Base-by-base conservation (phyloP, 2,113 vertebrate species). In the Mystacornis crossleyi region DNA sequence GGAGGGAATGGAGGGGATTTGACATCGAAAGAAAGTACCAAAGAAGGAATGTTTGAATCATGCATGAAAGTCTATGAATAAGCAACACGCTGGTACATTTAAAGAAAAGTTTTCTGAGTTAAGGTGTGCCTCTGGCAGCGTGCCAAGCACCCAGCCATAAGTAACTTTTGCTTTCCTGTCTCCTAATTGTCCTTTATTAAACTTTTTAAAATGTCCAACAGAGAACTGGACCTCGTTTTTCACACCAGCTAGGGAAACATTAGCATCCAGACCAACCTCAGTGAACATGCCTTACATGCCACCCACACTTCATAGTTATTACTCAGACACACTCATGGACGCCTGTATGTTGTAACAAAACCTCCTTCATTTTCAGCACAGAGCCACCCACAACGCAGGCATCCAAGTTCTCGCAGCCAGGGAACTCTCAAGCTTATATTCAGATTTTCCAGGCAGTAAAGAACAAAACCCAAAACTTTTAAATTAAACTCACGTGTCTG, bases 231-330 rank as follows among this genome's bases (percentile, higher is more conserved):
- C n/a, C n/a, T n/a, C n/a, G n/a, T n/a, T n/a, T n/a, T n/a, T n/a
- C n/a, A n/a, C n/a, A n/a, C n/a, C 62, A 72, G 72, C 66, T 50
- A 84, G 60, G 81, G 72, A 50, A 94, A 61, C 4, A 47, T 58
- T 77, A 90, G 73, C 36, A 86, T 89, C 58, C 73, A 94, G 94
- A 96, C 72, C 79, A 94, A 89, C 80, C 38, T 93, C 86, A 70
- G 47, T 70, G 82, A 91, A 48, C 47, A 38, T 64, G 74, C 81
- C 19, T 95, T 95, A 87, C n/a, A n/a, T n/a, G n/a, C 91, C 92
- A 86, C 88, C 86, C 83, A 94, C 77, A 92, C 36, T 89, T 80
- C 19, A 8, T 5, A 31, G 45, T 51, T 58, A 80, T 29, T 85
- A 75, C 28, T 69, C 75, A 80, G 23, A 67, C n/a, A 70, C 54